Evolutionary conservation across 2,888 invertebrate genomes (phyloP).

Genomic region (Ichneumoninae sp.): DNA sequence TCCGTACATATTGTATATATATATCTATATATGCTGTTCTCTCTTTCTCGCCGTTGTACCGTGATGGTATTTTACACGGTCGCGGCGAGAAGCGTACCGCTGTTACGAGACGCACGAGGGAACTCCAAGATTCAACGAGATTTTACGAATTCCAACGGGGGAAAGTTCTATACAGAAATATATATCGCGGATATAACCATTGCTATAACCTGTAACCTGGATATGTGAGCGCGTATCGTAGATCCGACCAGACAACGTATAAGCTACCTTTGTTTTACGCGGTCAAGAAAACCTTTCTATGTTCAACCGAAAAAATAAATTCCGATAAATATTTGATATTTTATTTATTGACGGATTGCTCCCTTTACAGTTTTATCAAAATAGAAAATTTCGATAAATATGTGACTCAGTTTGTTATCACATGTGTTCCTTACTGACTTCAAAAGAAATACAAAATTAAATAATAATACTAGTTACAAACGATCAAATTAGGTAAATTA

Average conservation of each 20-base stretch:
- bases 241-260: not conserved
- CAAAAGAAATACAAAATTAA: too few species aligned
- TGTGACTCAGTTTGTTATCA: too few species aligned
- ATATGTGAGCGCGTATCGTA: too few species aligned
- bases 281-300: too few species aligned
- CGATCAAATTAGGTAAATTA: too few species aligned
- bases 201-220: slow-evolving; percentile 1
- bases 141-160: slow-evolving; percentile 79
- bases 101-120: slow-evolving; percentile 69
- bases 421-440: too few species aligned
- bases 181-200: slow-evolving; percentile 25
- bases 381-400: too few species aligned
- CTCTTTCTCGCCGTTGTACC: slow-evolving; percentile 49
- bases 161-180: slow-evolving; percentile 73
- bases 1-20: not conserved
- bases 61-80: slow-evolving; percentile 29
- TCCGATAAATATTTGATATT: too few species aligned
- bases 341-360: too few species aligned
- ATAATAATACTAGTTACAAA: too few species aligned
- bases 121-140: slow-evolving; percentile 76
- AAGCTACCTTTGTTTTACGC: not conserved
- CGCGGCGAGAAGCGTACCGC: slow-evolving; percentile 50
- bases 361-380: too few species aligned
- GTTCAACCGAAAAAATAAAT: too few species aligned
- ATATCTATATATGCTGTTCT: slow-evolving; percentile 36